Evolutionary conservation across 1,140 invertebrate genomes (phyloP), one percentile per base, ranked within the genome.

Genomic region (Bombus superbus): DNA sequence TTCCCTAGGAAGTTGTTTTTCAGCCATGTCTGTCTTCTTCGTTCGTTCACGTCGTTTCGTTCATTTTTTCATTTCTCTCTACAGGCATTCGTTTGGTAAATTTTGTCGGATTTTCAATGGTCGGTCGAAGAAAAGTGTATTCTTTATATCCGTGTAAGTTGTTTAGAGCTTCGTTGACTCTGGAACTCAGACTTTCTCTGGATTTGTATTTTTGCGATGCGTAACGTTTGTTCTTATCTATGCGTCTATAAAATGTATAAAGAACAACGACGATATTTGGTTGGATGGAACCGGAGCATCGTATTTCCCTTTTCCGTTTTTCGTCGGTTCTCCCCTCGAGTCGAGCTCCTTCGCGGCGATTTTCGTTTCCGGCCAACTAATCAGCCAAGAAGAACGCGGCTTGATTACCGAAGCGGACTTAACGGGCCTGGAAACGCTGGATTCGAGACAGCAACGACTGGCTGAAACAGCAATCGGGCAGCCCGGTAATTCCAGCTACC

Each of bases 341-440:
- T 22, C 32, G 10, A 68, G 28, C 28, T n/a, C 59, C 6, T 53
- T 35, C 72, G n/a, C 47, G 57, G 47, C 83, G 83, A 86, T 91
- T 91, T 87, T 87, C 88, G 83, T 89, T 92, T 92, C 88, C 91
- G 87, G 85, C 72, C 87, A 87, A 91, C 83, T 92, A 92, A 91
- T 92, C 92, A 93, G 82, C 66, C 73, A 85, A 78, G 71, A 75
- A 83, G 75, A 72, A 91, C 89, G 90, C 89, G 79, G 53, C 82
- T 62, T 80, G 90, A 90, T 91, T 91, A 86, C 88, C 76, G 72
- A 90, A 88, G 88, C 79, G 87, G 86, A 87, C 82, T 89, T 91
- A 89, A 91, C 89, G 66, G 89, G 76, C 73, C 81, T 73, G 71
- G 81, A 69, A 74, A 83, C 74, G 57, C 83, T 83, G 10, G 38